Evolutionary conservation across 2,113 vertebrate genomes (phyloP).

Genomic region (Theropithecus gelada): DNA sequence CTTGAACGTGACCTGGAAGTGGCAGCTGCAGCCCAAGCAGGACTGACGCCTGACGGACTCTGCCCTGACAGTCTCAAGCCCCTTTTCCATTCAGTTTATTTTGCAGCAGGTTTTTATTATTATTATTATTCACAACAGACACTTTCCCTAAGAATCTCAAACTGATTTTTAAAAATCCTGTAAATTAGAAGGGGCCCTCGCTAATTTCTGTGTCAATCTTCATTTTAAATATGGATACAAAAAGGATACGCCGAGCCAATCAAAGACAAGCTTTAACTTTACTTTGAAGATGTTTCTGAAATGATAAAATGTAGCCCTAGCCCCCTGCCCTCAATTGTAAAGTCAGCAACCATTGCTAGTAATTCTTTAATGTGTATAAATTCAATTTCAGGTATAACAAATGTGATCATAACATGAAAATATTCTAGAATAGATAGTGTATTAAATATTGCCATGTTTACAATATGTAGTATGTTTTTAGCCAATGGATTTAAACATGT

Average conservation of each 20-base stretch:
- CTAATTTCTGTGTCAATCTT: conserved; percentile 84
- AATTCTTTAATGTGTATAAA: conserved; percentile 83
- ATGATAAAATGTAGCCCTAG: conserved; percentile 79
- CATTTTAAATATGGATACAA: conserved; percentile 79
- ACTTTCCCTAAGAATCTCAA: conserved; percentile 82
- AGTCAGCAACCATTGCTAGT: conserved; percentile 83
- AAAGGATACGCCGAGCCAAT: conserved; percentile 80
- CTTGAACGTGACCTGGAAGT: conserved; percentile 99
- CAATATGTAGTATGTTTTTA: conserved; percentile 84
- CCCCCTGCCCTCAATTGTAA: conserved; percentile 73
- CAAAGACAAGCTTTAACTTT: conserved; percentile 91
- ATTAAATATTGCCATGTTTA: conserved; percentile 88
- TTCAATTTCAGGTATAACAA: conserved; percentile 84
- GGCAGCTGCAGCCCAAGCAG: conserved; percentile 95
- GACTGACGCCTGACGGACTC: conserved; percentile 91
- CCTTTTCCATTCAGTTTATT: conserved; percentile 98
- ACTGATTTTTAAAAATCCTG: conserved; percentile 82
- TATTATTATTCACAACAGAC: conserved; percentile 84
- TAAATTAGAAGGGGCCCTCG: conserved; percentile 83
- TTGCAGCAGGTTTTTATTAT: conserved; percentile 89
- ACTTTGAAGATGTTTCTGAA: conserved; percentile 85
- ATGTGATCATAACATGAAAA: conserved; percentile 86
- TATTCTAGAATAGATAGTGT: conserved; percentile 87
- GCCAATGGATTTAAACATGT: conserved; percentile 82
- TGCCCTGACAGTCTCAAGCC: conserved; percentile 92